These are phyloP conservation scores for Atherinomorus stipes DNA, from an alignment of 2,113 vertebrate genomes.

Conservation along the genomic window DNA sequence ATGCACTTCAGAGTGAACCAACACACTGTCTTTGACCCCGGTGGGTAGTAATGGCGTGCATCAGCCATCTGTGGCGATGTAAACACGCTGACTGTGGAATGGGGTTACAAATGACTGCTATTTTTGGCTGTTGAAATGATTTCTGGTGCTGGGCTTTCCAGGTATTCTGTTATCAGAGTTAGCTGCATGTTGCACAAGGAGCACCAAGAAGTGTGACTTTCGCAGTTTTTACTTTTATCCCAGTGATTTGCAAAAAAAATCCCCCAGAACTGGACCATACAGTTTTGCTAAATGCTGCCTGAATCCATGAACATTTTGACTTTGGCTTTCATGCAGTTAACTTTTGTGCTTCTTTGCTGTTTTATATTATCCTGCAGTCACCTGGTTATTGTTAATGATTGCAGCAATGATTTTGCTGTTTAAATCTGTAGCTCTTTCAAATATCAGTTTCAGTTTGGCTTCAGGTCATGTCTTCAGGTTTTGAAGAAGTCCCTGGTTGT, in stretches of 20 bases:
- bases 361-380: slow-evolving; percentile 11
- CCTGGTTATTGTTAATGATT: slow-evolving; percentile 36
- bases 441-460: background rate
- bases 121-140: slow-evolving; percentile 42
- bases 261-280: too few relatives aligned
- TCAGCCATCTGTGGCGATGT: slow-evolving; percentile 5
- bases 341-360: background rate
- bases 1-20: accelerated
- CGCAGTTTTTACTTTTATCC: too few relatives aligned
- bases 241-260: too few relatives aligned
- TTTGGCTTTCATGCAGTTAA: too few relatives aligned
- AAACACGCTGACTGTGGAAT: slow-evolving; percentile 43
- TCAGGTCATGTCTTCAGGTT: background rate
- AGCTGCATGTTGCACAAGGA: too few relatives aligned
- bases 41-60: background rate
- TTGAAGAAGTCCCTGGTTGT: background rate
- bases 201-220: background rate
- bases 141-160: background rate
- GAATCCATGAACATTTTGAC: too few relatives aligned
- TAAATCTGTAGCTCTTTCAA: too few relatives aligned
- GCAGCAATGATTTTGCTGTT: too few relatives aligned
- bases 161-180: slow-evolving; percentile 1
- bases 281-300: too few relatives aligned
- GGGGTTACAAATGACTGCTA: slow-evolving; percentile 44
- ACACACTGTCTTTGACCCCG: background rate